A percentile compares a stretch with the other conserved stretches of the same genome.
These are phyloP conservation scores for Lethocerus indicus DNA, from an alignment of 1,140 invertebrate genomes.

Conservation along the genomic window DNA sequence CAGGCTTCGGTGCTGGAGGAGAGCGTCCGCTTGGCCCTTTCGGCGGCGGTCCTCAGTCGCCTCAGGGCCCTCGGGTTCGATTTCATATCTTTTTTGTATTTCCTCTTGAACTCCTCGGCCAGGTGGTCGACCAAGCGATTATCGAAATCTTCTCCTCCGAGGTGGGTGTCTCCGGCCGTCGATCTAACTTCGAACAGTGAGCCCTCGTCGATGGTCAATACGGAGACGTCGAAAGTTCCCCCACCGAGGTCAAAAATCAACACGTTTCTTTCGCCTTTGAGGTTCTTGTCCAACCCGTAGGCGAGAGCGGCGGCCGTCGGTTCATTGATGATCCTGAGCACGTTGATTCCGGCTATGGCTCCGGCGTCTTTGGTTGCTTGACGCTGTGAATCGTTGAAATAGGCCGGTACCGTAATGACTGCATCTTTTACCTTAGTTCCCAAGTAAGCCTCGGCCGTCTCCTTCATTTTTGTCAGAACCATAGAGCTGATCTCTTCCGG, in stretches of 20 bases:
- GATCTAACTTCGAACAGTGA: slow-evolving; percentile 55
- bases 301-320: slow-evolving; percentile 68
- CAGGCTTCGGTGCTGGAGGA: slow-evolving; percentile 37
- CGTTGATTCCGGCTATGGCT: slow-evolving; percentile 45
- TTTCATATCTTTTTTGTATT: slow-evolving; percentile 31
- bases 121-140: slow-evolving; percentile 68
- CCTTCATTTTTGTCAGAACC: slow-evolving; percentile 39
- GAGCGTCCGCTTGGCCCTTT: slow-evolving; percentile 37
- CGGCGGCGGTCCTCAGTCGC: slow-evolving; percentile 44
- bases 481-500: slow-evolving; percentile 80
- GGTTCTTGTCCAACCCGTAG: slow-evolving; percentile 68
- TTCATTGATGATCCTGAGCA: slow-evolving; percentile 67
- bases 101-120: slow-evolving; percentile 31
- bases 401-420: slow-evolving; percentile 44
- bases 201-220: slow-evolving; percentile 31
- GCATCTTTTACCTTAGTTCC: slow-evolving; percentile 28
- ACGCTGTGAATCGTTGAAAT: slow-evolving; percentile 52
- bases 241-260: slow-evolving; percentile 59
- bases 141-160: slow-evolving; percentile 59
- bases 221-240: slow-evolving; percentile 72
- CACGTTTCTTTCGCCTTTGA: slow-evolving; percentile 54
- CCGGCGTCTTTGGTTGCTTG: slow-evolving; percentile 61
- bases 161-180: slow-evolving; percentile 56
- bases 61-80: slow-evolving; percentile 32
- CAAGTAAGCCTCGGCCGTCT: slow-evolving; percentile 35